These are phyloP conservation scores for Subanguina moxae DNA, from an alignment of 1,140 invertebrate genomes.

Conservation along the genomic window DNA sequence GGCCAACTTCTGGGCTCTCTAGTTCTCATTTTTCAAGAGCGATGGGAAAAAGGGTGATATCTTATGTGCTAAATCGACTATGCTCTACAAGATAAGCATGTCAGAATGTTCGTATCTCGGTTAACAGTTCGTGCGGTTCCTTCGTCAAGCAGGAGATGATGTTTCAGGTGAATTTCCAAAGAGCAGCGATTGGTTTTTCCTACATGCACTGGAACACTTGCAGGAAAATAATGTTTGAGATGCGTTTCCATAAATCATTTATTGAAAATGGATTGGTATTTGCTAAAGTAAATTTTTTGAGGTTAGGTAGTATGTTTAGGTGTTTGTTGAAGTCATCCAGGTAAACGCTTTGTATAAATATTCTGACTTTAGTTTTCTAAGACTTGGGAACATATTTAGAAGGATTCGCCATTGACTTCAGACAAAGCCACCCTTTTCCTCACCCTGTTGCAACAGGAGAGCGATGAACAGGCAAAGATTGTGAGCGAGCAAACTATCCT, in stretches of 20 bases:
- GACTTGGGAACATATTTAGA: neutral
- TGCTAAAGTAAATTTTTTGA: neutral
- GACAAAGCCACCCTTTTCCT: constrained; percentile 33
- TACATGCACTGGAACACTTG: constrained; percentile 28
- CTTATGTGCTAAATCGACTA: too few relatives aligned
- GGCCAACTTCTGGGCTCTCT: too few relatives aligned
- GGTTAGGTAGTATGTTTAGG: neutral
- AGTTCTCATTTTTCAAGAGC: too few relatives aligned
- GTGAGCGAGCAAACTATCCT: constrained; percentile 21
- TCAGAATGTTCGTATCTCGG: too few relatives aligned
- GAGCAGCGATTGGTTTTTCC: constrained; percentile 38
- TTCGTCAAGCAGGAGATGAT: neutral
- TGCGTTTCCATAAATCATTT: constrained; percentile 36
- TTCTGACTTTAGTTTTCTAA: too few relatives aligned
- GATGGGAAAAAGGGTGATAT: too few relatives aligned
- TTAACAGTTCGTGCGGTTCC: neutral
- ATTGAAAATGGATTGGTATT: constrained; percentile 36
- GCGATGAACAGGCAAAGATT: constrained; percentile 29
- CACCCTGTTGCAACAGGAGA: constrained; percentile 23
- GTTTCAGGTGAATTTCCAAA: constrained; percentile 37
- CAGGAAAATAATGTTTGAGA: constrained; percentile 30
- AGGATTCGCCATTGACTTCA: constrained; percentile 34
- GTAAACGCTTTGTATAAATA: too few relatives aligned
- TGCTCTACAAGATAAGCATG: too few relatives aligned
- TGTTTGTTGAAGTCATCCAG: constrained; percentile 34